Evolutionary conservation across 2,113 vertebrate species (phyloP).

Genomic region (Oxyruncus cristatus): DNA sequence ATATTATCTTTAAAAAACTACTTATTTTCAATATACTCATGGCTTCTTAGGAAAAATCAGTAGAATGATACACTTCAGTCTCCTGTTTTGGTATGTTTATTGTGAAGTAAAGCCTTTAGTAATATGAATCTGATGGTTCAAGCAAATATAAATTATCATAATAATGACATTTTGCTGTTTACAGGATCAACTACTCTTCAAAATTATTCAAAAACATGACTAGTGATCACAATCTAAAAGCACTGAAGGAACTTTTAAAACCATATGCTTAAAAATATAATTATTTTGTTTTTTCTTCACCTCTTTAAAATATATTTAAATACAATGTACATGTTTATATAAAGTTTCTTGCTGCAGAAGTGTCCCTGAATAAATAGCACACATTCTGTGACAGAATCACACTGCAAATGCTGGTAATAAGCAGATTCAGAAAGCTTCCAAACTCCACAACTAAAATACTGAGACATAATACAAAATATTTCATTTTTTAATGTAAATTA

Average conservation of each 20-base stretch:
- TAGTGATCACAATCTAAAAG: not conserved
- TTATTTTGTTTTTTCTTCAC: not conserved
- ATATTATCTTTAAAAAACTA: not conserved
- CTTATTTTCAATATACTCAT: not conserved
- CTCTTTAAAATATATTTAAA: not conserved
- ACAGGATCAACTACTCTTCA: not conserved
- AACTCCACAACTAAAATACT: not conserved
- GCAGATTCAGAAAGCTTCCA: not conserved
- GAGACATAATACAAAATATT: not conserved
- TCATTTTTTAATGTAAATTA: not conserved
- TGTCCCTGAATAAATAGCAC: not conserved
- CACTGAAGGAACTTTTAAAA: not conserved
- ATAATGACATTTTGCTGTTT: not conserved
- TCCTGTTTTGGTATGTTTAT: not conserved
- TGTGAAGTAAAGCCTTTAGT: not conserved
- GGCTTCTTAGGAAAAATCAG: not conserved
- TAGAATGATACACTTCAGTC: not conserved
- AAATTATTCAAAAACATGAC: not conserved
- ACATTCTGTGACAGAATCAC: not conserved
- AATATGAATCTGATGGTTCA: not conserved
- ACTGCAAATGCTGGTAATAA: not conserved
- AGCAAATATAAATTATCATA: not conserved
- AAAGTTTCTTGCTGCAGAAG: not conserved
- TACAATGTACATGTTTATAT: not conserved
- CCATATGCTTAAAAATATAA: not conserved